A percentile compares a stretch with the other conserved stretches of the same genome.
Conservation (phyloP, 2,797 vertebrate genomes). For the Cyclura pinguis region DNA sequence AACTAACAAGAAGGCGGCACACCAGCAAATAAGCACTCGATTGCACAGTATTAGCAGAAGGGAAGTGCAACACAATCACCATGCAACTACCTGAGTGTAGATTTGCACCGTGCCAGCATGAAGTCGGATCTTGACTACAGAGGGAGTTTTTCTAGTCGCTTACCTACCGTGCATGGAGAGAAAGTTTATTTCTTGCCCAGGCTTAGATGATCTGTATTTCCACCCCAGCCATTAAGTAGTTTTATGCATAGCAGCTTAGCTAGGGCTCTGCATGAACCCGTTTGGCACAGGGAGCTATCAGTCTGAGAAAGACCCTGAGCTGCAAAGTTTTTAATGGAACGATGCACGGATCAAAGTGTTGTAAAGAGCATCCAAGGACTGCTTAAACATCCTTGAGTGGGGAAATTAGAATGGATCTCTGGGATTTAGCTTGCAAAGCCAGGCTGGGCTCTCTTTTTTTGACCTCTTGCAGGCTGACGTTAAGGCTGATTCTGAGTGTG, state of each 20-base stretch:
- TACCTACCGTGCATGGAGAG: conserved; percentile 56
- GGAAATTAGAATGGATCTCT: conserved; percentile 85
- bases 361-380: conserved; percentile 82
- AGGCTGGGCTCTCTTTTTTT: conserved; percentile 70
- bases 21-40: too few species aligned
- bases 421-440: conserved; percentile 83
- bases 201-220: conserved; percentile 80
- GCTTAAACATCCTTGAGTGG: conserved; percentile 81
- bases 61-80: too few species aligned
- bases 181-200: conserved; percentile 74
- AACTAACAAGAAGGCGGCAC: too few species aligned
- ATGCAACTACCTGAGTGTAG: too few species aligned
- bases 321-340: conserved; percentile 83
- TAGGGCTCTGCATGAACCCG: conserved; percentile 77
- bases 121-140: not conserved
- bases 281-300: conserved; percentile 79
- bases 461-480: conserved; percentile 80
- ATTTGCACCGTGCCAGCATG: too few species aligned
- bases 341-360: conserved; percentile 80
- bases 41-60: too few species aligned
- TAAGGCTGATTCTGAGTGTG: conserved; percentile 75
- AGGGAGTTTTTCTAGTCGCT: not conserved
- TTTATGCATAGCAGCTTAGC: conserved; percentile 82
- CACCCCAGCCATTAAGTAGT: conserved; percentile 81
- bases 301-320: conserved; percentile 77